Evolutionary conservation across 1,140 invertebrate genomes (phyloP).

Genomic region (Rhopalosiphum padi): DNA sequence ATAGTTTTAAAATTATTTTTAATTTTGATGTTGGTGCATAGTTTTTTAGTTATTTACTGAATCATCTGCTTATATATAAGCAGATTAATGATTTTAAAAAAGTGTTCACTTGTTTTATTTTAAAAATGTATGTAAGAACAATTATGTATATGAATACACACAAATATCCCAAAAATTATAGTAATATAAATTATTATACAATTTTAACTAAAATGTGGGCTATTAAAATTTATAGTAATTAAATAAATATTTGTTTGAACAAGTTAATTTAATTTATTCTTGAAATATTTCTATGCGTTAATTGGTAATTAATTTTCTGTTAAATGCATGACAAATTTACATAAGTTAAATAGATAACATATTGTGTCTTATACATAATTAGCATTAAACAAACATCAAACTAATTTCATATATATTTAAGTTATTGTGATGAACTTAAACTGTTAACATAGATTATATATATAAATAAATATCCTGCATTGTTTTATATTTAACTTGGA

Average conservation of each 20-base stretch:
- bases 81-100: not conserved
- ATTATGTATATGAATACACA: too few species aligned
- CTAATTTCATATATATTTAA: not conserved
- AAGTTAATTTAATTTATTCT: not conserved
- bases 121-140: not conserved
- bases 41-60: not conserved
- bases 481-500: not conserved
- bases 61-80: not conserved
- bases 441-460: not conserved
- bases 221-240: not conserved
- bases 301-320: not conserved
- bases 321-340: not conserved
- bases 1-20: not conserved
- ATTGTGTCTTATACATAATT: not conserved
- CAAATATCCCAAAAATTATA: not conserved
- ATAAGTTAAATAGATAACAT: not conserved
- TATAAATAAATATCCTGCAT: not conserved
- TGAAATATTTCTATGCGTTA: not conserved
- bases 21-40: not conserved
- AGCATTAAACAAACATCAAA: not conserved
- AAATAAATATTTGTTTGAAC: not conserved
- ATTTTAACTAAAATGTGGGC: not conserved
- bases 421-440: not conserved
- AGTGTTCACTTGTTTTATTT: not conserved
- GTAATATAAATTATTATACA: not conserved